A percentile compares a stretch with the other conserved stretches of the same genome.
Conservation (phyloP, 1,140 invertebrate species). For the Achatina immaculata region DNA sequence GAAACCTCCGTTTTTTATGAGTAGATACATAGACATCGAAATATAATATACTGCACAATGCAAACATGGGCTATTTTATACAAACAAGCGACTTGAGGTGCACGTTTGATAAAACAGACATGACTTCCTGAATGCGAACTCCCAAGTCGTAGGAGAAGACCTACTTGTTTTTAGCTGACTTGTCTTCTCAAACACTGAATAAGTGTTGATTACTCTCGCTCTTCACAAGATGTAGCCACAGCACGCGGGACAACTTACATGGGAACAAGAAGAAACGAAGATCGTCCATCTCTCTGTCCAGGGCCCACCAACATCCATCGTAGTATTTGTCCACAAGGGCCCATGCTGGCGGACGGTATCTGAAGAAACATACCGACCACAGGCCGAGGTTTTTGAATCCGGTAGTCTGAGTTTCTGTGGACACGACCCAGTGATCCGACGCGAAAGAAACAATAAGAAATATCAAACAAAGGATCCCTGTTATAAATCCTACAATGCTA, state of each 20-base stretch:
- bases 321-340: slow-evolving; percentile 14
- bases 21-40: too few species aligned
- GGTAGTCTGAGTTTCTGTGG: slow-evolving; percentile 9
- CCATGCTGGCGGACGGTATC: not conserved
- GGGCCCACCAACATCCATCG: slow-evolving; percentile 32
- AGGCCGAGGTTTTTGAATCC: slow-evolving; percentile 32
- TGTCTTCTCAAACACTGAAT: too few species aligned
- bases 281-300: slow-evolving; percentile 30
- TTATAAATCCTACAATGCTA: not conserved
- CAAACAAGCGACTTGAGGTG: too few species aligned
- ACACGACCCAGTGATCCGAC: slow-evolving; percentile 27
- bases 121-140: too few species aligned
- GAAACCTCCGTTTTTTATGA: too few species aligned
- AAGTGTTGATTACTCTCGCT: too few species aligned
- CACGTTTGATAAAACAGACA: too few species aligned
- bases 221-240: too few species aligned
- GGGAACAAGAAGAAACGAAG: slow-evolving; percentile 7
- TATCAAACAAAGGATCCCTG: not conserved
- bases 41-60: too few species aligned
- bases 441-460: slow-evolving; percentile 18
- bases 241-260: not conserved
- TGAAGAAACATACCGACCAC: slow-evolving; percentile 21
- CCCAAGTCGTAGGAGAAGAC: too few species aligned
- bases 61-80: too few species aligned
- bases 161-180: too few species aligned